These are phyloP conservation scores for Clarias magur DNA, from an alignment of 2,113 vertebrate species.

Conservation along the genomic window DNA sequence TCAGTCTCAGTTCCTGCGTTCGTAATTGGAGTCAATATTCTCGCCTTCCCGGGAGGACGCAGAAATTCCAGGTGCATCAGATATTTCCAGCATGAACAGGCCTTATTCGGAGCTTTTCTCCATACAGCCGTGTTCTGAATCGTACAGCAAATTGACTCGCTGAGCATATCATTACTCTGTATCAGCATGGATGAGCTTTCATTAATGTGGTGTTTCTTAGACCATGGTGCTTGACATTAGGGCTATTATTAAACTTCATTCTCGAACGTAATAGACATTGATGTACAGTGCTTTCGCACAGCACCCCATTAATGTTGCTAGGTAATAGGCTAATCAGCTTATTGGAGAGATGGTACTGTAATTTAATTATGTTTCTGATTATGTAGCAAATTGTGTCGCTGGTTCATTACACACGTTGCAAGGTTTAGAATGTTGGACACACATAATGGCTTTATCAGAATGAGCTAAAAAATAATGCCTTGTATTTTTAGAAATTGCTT, in stretches of 20 bases:
- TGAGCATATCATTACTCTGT: not conserved
- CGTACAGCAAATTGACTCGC: not conserved
- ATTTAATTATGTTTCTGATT: not conserved
- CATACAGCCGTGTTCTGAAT: not conserved
- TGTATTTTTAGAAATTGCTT: not conserved
- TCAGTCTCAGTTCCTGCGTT: not conserved
- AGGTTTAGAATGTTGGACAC: not conserved
- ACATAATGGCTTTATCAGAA: not conserved
- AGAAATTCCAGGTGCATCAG: slow-evolving; percentile 8
- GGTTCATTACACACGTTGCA: not conserved
- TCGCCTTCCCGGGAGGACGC: not conserved
- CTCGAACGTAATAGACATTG: not conserved
- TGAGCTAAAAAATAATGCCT: not conserved
- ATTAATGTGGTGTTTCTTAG: not conserved
- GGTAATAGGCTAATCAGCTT: not conserved
- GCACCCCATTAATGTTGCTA: not conserved
- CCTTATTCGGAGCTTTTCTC: not conserved
- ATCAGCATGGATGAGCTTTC: not conserved
- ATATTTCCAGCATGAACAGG: not conserved
- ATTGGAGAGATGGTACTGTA: not conserved
- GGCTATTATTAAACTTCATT: not conserved
- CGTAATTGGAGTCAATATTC: slow-evolving; percentile 3
- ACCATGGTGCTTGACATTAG: not conserved
- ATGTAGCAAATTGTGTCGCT: not conserved
- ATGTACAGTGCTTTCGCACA: not conserved